Base-by-base conservation (phyloP, 2,797 vertebrate species). In the Hemibagrus guttatus region DNA sequence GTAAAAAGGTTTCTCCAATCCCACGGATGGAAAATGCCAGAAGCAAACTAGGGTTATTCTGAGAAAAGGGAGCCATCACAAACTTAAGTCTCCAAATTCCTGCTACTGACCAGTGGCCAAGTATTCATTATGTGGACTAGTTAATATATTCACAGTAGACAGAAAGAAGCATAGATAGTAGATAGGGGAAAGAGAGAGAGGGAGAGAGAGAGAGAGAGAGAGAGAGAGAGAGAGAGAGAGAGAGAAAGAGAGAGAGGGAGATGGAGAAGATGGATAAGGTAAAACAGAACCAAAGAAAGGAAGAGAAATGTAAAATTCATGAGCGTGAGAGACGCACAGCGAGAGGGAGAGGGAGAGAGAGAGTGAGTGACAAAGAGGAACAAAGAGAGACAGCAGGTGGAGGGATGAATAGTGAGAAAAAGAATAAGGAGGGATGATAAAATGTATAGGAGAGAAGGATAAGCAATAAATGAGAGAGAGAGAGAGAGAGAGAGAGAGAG, bases 1-100 rank as follows among this genome's bases (percentile, higher is more conserved):
- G 9, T n/a, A 13, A 52, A 82, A 82, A 82, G 80, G 80, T 82
- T 82, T 66, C 42, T 82, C 5, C 26, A 52, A 52, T 82, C 80
- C 80, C 80, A 82, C 42, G 46, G 42, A 52, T 52, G 26, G 21
- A 82, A 59, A 75, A 16, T 21, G 35, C 76, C 54, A 31, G 86
- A 85, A 83, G 79, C 54, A 79, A 5, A 52, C 28, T 46, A 64
- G 46, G 35, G 28, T 72, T 66, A 28, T 81, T 66, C 26, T 66
- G 80, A 52, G 26, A 82, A 66, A 82, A 82, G 61, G 21, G n/a
- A 52, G 0, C 26, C 80, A 49, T 66, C 39, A 46, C 61, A 66
- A 66, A 31, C 35, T 12, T 28, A 35, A 39, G 61, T 28, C 80
- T 31, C 31, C 49, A 66, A 64, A 31, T 49, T 82, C 61, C 16